Conservation (phyloP, 2,888 invertebrate genomes). For the Melieria crassipennis region DNA sequence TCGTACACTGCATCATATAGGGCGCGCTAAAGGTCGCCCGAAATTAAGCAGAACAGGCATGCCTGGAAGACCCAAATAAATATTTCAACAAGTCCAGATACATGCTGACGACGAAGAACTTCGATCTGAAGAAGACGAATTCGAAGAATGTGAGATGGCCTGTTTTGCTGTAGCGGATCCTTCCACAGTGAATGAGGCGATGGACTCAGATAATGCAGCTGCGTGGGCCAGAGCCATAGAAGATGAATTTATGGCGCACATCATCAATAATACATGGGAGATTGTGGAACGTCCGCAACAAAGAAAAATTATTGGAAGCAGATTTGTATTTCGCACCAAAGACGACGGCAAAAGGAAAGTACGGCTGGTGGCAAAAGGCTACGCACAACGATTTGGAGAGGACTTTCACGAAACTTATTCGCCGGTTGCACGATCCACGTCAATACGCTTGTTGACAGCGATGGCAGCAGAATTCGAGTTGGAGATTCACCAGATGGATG, state of each 20-base stretch:
- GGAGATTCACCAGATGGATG: constrained; percentile 35
- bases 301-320: constrained; percentile 35
- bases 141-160: constrained; percentile 20
- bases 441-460: constrained; percentile 21
- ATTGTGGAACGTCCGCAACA: constrained; percentile 26
- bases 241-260: constrained; percentile 31
- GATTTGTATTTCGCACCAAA: constrained; percentile 37
- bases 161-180: constrained; percentile 17
- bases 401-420: constrained; percentile 25
- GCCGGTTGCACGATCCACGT: constrained; percentile 25
- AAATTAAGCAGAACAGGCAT: constrained; percentile 23
- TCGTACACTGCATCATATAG: no score
- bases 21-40: constrained; percentile 34
- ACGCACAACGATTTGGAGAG: constrained; percentile 34
- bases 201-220: constrained; percentile 10
- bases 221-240: constrained; percentile 27
- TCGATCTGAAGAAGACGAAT: constrained; percentile 6
- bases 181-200: constrained; percentile 8
- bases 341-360: constrained; percentile 36
- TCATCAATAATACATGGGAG: constrained; percentile 31
- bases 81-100: constrained; percentile 11
- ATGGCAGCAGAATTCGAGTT: neutral
- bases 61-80: constrained; percentile 32
- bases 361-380: constrained; percentile 42
- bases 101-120: neutral